phyloP scores from a whole-genome alignment of 2,888 invertebrate species.

The Linyphia triangularis region DNA sequence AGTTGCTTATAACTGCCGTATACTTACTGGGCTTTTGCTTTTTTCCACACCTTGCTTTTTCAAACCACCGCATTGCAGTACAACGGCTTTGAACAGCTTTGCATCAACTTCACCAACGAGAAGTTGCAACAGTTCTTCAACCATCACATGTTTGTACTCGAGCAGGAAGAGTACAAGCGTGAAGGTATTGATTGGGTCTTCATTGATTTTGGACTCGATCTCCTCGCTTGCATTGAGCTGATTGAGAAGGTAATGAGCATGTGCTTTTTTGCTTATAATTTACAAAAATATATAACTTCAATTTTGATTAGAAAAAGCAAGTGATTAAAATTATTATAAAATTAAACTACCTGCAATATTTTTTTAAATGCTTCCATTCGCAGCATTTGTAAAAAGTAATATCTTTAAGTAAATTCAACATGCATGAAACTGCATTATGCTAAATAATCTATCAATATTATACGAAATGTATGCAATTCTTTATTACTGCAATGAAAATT shows the following conservation, averaged over 20 bases:
- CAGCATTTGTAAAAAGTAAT: no score
- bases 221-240: slow-evolving; percentile 98
- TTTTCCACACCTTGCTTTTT: slow-evolving; percentile 41
- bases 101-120: slow-evolving; percentile 99
- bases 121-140: slow-evolving; percentile 99
- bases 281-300: neutral
- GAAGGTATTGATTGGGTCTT: slow-evolving; percentile 99
- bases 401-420: no score
- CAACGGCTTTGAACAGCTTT: slow-evolving; percentile 99
- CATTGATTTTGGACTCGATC: slow-evolving; percentile 99
- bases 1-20: neutral
- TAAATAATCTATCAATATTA: no score
- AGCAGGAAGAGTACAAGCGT: slow-evolving; percentile 98
- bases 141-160: slow-evolving; percentile 99
- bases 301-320: no score
- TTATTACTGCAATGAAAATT: no score
- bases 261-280: slow-evolving; percentile 11
- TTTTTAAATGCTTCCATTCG: no score
- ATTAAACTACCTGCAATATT: no score
- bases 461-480: no score
- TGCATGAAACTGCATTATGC: no score
- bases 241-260: slow-evolving; percentile 92
- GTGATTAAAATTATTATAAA: no score
- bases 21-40: slow-evolving; percentile 58
- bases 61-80: slow-evolving; percentile 83